Base-by-base conservation (phyloP, 2,797 vertebrate genomes). In the Aulostomus chinensis region DNA sequence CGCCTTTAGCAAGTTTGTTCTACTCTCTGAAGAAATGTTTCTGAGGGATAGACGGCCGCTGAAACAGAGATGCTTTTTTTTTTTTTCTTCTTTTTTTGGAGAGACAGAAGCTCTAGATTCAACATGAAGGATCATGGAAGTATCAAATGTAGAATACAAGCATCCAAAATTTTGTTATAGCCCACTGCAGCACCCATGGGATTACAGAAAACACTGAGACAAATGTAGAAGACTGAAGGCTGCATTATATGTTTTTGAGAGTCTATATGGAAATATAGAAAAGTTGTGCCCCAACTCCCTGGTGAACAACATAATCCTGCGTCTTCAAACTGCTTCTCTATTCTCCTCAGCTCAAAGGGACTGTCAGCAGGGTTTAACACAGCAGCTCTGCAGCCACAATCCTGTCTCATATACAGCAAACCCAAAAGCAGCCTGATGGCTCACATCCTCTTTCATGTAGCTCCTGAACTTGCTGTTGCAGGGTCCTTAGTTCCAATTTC, bases 401-500 rank as follows among this genome's bases (percentile, higher is more conserved):
- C 65, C 65, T 13, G 10, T 29, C 71, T 52, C 51, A 53, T 36
- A 53, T 57, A 56, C 45, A 25, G 43, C 67, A 48, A 53, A 68
- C 26, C 41, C 35, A 67, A 51, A 80, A 74, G 57, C 43, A 64
- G 52, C 39, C 60, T 60, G 58, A 79, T 53, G 53, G 54, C 61
- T 75, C 61, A 55, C 65, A 53, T 76, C 58, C 52, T 71, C 68
- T 68, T 67, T 65, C 58, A 66, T 64, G 75, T 33, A 65, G 56
- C 59, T 77, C 66, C 62, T 68, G 53, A 67, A 43, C 38, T 68
- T 55, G 36, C 59, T 16, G 21, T 43, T 67, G 37, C 59, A 52
- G 70, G 66, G 55, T 80, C 71, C 62, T 83, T 71, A 77, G 58
- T 63, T 80, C 17, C 50, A 40, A 60, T 83, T 81, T 83, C 58